Evolutionary conservation across 1,140 invertebrate species (phyloP).

Genomic region (Ridgeia piscesae): DNA sequence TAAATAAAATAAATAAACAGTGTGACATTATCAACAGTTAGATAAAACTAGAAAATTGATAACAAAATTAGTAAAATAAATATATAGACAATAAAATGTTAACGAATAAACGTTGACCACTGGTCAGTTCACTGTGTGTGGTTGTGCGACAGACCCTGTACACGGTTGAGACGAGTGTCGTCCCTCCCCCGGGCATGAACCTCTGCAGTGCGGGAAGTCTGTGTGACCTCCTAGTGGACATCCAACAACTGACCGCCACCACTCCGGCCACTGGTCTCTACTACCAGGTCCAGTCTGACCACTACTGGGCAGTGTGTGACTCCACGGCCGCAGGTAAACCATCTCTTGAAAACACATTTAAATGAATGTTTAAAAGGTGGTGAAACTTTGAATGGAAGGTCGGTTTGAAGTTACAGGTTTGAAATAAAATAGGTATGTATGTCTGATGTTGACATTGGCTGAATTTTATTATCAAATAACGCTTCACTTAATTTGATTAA

Average conservation of each 20-base stretch:
- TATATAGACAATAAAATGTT: no score
- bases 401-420: no score
- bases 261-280: slow-evolving; percentile 65
- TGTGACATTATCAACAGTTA: no score
- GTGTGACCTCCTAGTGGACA: slow-evolving; percentile 79
- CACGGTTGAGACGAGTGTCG: slow-evolving; percentile 76
- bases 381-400: no score
- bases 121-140: not conserved
- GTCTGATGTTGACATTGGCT: no score
- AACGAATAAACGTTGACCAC: no score
- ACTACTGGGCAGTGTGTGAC: slow-evolving; percentile 90
- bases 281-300: slow-evolving; percentile 90
- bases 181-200: slow-evolving; percentile 78
- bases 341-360: not conserved
- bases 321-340: slow-evolving; percentile 66
- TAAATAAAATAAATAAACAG: no score
- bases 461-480: no score
- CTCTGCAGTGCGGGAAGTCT: slow-evolving; percentile 85
- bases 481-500: no score
- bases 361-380: not conserved
- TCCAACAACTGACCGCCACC: slow-evolving; percentile 59
- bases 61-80: no score
- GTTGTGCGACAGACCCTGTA: slow-evolving; percentile 73
- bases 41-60: no score
- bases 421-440: no score